Conservation (phyloP, 2,113 vertebrate species). For the Eulacestoma nigropectus region DNA sequence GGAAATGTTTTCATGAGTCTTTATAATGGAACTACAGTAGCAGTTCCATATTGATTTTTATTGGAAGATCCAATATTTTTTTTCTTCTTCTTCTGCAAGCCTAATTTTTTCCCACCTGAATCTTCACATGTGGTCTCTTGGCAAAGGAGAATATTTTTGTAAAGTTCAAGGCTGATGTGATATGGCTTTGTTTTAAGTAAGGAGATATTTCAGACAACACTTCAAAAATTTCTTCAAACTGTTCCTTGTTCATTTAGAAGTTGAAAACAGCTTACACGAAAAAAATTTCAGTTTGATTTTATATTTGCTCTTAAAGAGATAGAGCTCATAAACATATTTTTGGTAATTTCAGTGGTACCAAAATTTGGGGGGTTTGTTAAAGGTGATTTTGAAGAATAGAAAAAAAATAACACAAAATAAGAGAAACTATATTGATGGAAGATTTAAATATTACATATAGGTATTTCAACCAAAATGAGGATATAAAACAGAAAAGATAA, state of each 20-base stretch:
- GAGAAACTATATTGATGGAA: background rate
- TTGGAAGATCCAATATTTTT: background rate
- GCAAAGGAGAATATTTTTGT: conserved; percentile 12
- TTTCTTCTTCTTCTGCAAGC: conserved; percentile 12
- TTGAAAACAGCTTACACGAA: background rate
- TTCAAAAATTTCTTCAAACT: background rate
- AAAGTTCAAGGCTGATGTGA: conserved; percentile 26
- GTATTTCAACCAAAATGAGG: background rate
- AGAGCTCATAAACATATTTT: background rate
- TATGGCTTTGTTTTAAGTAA: conserved; percentile 7
- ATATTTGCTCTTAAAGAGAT: background rate
- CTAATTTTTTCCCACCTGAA: conserved; percentile 42
- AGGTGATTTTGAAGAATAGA: background rate
- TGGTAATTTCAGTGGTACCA: background rate
- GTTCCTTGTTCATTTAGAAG: background rate
- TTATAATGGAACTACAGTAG: conserved; percentile 55
- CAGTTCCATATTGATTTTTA: conserved; percentile 46
- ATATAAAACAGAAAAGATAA: background rate
- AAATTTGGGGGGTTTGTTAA: background rate
- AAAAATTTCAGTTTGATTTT: background rate
- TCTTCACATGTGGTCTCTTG: conserved; percentile 36
- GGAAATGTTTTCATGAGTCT: conserved; percentile 49
- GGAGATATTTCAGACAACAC: background rate
- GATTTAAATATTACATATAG: background rate
- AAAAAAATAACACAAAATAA: background rate